Evolutionary conservation across 2,113 vertebrate species (phyloP).

Genomic region (Dryoscopus gambensis): DNA sequence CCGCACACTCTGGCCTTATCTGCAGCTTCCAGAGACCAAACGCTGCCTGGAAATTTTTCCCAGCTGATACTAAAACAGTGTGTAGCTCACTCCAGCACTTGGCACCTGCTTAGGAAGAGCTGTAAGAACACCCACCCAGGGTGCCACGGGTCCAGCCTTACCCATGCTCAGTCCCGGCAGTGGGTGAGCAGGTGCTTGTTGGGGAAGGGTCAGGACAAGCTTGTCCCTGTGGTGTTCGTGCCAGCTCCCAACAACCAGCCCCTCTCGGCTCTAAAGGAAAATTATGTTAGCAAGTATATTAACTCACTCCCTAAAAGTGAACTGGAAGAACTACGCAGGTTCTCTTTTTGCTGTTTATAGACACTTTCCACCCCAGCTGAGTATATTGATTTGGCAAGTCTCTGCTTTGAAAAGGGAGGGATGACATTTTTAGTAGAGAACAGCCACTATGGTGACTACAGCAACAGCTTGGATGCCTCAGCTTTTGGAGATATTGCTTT

Average conservation of each 20-base stretch:
- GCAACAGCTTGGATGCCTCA: background rate
- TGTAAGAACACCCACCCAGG: background rate
- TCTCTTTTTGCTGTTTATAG: background rate
- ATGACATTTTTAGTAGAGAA: background rate
- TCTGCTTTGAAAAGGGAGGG: background rate
- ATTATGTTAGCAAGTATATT: accelerated
- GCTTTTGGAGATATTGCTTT: background rate
- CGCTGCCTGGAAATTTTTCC: background rate
- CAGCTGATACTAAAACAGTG: background rate
- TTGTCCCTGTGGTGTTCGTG: accelerated
- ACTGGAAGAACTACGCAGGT: background rate
- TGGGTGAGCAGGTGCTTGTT: background rate
- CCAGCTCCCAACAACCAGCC: background rate
- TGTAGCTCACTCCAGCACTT: background rate
- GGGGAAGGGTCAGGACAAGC: background rate
- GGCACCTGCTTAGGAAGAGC: background rate
- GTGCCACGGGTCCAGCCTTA: background rate
- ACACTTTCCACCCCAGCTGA: accelerated
- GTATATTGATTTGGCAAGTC: background rate
- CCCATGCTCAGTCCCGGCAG: background rate
- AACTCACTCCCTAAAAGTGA: background rate
- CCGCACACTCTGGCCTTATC: background rate
- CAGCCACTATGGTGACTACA: background rate
- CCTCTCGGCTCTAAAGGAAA: background rate
- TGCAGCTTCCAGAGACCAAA: background rate